These are phyloP conservation scores for Diploptera punctata DNA, from an alignment of 2,888 invertebrate genomes.

Conservation along the genomic window DNA sequence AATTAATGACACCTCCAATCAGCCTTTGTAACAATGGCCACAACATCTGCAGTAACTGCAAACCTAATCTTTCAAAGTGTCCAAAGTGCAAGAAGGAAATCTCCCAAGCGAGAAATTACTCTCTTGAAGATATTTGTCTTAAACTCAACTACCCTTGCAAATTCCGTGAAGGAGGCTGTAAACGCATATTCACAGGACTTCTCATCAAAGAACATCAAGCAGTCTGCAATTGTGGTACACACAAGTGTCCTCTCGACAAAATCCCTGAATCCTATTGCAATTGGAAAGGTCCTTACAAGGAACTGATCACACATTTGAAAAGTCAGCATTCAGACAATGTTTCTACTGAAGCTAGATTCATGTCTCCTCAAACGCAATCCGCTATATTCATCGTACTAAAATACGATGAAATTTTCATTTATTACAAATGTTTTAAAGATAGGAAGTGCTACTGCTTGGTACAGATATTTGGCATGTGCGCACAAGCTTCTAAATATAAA, in stretches of 20 bases:
- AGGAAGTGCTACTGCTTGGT: neutral
- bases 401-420: neutral
- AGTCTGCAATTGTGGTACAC: neutral
- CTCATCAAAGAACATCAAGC: conserved; percentile 1
- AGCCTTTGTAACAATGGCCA: neutral
- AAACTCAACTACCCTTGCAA: conserved; percentile 8
- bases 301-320: neutral
- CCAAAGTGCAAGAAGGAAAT: neutral
- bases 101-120: neutral
- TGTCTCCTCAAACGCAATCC: neutral
- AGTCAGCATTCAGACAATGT: neutral
- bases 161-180: conserved; percentile 1
- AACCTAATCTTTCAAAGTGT: neutral
- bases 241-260: neutral
- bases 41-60: conserved; percentile 5
- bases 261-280: neutral
- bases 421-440: neutral
- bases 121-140: neutral
- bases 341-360: neutral
- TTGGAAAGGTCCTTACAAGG: neutral
- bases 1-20: neutral
- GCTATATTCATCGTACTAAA: neutral
- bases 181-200: neutral
- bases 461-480: neutral
- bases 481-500: neutral